Base-by-base conservation (phyloP, 2,888 invertebrate species). In the Drosophila meridiana region DNA sequence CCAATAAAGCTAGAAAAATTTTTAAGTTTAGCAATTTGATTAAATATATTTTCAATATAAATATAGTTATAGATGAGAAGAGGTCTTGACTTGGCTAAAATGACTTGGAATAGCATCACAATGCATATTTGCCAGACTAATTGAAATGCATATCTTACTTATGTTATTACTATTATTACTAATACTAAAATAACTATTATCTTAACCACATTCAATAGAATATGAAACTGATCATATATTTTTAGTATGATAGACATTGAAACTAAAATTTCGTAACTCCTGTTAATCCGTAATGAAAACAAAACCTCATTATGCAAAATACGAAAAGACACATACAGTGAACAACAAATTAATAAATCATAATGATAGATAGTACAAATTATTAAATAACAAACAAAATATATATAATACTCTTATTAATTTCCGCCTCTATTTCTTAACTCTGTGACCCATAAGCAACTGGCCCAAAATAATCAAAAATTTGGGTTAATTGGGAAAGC, bases 341-440 rank as follows among this genome's bases (percentile, higher is more conserved):
- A 38, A 38, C 6, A 14, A 3, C 14, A 36, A 55, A 5, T 36
- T 28, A 14, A 38, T 55, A 38, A 38, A 55, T 38, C 38, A 55
- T 11, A 34, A 9, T 56, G 28, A 32, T 50, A 38, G 13, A 56
- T 55, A 30, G 7, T 5, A 26, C 7, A 30, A 4, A 57, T 43
- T 26, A 40, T 68, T 61, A 40, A 56, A 36, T 28, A 47, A 20
- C 13, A 60, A 28, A 36, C 26, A 36, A 34, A 7, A 36, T 30
- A 47, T 47, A 59, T 38, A 30, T n/a, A 47, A 50, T 13, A n/a
- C 56, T 38, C n/a, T 28, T 28, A 60, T 47, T 42, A 14, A 59
- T 65, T 77, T 77, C 66, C 65, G 50, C 57, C 26, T 43, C 32
- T n/a, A 48, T 40, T 52, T 48, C n/a, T 70, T 52, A 56, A 30